phyloP scores from a whole-genome alignment of 1,140 invertebrate genomes.

The Drosophila repletoides region DNA sequence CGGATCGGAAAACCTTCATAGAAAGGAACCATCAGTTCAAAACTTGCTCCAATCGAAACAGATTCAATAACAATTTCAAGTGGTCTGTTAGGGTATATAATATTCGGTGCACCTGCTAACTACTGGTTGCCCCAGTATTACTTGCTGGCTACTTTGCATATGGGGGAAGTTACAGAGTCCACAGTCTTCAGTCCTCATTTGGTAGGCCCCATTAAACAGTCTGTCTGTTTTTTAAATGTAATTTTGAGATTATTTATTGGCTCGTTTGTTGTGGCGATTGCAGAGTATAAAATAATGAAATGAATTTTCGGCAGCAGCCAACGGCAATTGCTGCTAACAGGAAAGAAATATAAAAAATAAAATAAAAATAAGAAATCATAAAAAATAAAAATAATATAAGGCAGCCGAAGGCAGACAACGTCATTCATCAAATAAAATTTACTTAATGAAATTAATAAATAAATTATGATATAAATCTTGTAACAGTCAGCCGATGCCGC shows the following conservation, averaged over 20 bases:
- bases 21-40: too few species aligned
- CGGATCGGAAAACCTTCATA: too few species aligned
- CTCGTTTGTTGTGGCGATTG: slow-evolving; percentile 32
- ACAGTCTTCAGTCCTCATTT: background rate
- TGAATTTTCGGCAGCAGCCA: slow-evolving; percentile 46
- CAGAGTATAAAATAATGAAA: slow-evolving; percentile 59
- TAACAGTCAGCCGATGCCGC: slow-evolving; percentile 41
- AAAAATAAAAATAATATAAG: slow-evolving; percentile 10
- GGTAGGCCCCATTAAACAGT: slow-evolving; percentile 26
- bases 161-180: too few species aligned
- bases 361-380: background rate
- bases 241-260: slow-evolving; percentile 53
- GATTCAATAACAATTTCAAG: too few species aligned
- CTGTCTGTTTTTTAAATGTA: slow-evolving; percentile 35
- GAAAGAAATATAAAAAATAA: slow-evolving; percentile 13
- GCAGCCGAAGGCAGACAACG: slow-evolving; percentile 54
- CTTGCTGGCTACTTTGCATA: too few species aligned
- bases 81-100: too few species aligned
- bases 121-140: too few species aligned
- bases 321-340: slow-evolving; percentile 49
- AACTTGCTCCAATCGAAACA: too few species aligned
- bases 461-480: slow-evolving; percentile 80
- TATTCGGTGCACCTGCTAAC: too few species aligned
- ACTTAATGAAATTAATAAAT: slow-evolving; percentile 81
- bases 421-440: slow-evolving; percentile 76